A percentile compares a stretch with the other conserved stretches of the same genome.
These are phyloP conservation scores for Urosaurus nigricauda DNA, from an alignment of 2,797 vertebrate species.

Conservation along the genomic window DNA sequence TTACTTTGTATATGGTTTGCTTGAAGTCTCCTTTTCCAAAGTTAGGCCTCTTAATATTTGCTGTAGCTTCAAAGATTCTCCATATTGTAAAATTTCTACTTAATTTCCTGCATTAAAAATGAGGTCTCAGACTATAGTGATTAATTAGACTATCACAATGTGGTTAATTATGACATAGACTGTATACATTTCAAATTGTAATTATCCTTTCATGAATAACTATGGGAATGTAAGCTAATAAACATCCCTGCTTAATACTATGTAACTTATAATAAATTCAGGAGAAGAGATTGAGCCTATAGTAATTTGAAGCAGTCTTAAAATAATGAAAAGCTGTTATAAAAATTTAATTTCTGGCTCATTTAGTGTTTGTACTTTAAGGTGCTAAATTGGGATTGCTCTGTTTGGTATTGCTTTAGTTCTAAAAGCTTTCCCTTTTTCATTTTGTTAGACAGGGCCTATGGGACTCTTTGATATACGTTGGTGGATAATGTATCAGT, in stretches of 20 bases:
- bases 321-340: slow-evolving; percentile 65
- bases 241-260: slow-evolving; percentile 71
- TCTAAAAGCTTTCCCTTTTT: background rate
- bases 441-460: background rate
- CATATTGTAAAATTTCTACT: slow-evolving; percentile 65
- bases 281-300: slow-evolving; percentile 62
- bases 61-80: slow-evolving; percentile 53
- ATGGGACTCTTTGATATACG: background rate
- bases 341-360: slow-evolving; percentile 61
- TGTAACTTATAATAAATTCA: slow-evolving; percentile 71
- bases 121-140: slow-evolving; percentile 78
- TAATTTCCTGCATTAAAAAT: slow-evolving; percentile 73
- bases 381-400: slow-evolving; percentile 24
- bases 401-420: background rate
- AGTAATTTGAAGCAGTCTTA: slow-evolving; percentile 71
- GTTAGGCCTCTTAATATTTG: slow-evolving; percentile 68
- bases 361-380: slow-evolving; percentile 52
- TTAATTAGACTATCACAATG: slow-evolving; percentile 77
- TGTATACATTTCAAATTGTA: slow-evolving; percentile 72
- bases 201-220: slow-evolving; percentile 78
- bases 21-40: slow-evolving; percentile 67
- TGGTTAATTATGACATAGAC: slow-evolving; percentile 76
- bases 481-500: background rate
- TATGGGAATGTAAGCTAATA: slow-evolving; percentile 78
- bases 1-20: slow-evolving; percentile 48